Base-by-base conservation (phyloP, 2,113 vertebrate genomes). In the Lepus europaeus region DNA sequence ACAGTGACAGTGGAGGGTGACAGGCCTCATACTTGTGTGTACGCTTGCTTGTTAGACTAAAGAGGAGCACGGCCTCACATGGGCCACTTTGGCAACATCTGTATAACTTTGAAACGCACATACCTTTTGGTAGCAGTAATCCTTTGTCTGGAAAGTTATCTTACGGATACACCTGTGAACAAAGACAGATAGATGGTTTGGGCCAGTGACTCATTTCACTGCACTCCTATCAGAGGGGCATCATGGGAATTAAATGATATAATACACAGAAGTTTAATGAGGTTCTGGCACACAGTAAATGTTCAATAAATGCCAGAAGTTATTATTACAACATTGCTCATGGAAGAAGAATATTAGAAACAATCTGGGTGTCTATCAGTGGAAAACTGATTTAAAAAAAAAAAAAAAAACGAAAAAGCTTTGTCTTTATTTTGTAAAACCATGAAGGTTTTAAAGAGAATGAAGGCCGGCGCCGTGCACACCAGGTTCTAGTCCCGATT, bases 91-190 rank as follows among this genome's bases (percentile, higher is more conserved):
- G 33, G 59, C 53, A 76, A 12, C 78, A 84, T 59, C n/a, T 70
- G 29, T n/a, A 66, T 29, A n/a, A 74, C 25, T 89, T 85, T 29
- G 73, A 78, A 73, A 39, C 33, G 36, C 9, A 74, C 36, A 33
- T 25, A 69, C 17, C 64, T 90, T 91, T 83, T 56, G 36, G 7
- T n/a, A 61, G 64, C 70, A 33, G 64, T 25, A 61, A n/a, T 8
- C 89, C 64, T 87, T 81, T 72, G n/a, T 63, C 70, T 94, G 73
- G 76, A 74, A 90, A 83, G 39, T 83, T 66, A 20, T 22, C 51
- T 73, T 69, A 77, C 9, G 64, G 61, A 95, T 9, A 64, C 6
- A 64, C 36, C 56, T 89, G 70, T 77, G 61, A 29, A 45, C 31
- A 66, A 89, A 91, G 56, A 89, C 33, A 53, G 17, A 29, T 19